Conservation (phyloP, 2,797 vertebrate genomes). For the Rhinatrema bivittatum region DNA sequence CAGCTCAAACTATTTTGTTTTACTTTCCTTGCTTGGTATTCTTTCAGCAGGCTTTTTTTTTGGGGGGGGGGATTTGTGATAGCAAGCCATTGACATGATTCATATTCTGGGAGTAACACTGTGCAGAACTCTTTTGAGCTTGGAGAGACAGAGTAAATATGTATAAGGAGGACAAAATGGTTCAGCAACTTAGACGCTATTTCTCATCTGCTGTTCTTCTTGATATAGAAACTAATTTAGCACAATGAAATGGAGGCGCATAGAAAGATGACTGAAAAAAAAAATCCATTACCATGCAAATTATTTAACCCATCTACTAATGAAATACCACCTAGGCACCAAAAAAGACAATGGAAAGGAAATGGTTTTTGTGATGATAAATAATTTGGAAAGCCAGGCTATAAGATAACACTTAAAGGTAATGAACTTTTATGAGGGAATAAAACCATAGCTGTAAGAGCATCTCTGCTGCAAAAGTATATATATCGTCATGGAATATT, state of each 20-base stretch:
- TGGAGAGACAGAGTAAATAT: neutral
- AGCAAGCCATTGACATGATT: no score
- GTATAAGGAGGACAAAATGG: neutral
- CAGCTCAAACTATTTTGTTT: no score
- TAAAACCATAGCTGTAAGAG: neutral
- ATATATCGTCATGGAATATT: neutral
- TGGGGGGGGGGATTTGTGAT: no score
- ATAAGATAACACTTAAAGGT: neutral
- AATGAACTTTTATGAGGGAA: neutral
- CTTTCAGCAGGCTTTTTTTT: no score
- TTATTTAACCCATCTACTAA: neutral
- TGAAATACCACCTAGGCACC: no score
- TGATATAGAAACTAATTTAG: neutral
- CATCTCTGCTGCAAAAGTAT: neutral
- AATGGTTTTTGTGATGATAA: rapidly evolving
- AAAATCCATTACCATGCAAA: neutral
- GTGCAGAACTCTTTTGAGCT: neutral
- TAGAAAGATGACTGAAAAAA: neutral
- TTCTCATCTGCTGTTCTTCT: neutral
- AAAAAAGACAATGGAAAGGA: no score
- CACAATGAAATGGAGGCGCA: neutral
- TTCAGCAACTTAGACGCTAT: neutral
- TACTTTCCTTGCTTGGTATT: no score
- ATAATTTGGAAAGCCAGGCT: conserved; percentile 1
- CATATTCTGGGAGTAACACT: neutral